Conservation (phyloP, 53 echinoderm and acorn worm species). For the Luidia sarsii region DNA sequence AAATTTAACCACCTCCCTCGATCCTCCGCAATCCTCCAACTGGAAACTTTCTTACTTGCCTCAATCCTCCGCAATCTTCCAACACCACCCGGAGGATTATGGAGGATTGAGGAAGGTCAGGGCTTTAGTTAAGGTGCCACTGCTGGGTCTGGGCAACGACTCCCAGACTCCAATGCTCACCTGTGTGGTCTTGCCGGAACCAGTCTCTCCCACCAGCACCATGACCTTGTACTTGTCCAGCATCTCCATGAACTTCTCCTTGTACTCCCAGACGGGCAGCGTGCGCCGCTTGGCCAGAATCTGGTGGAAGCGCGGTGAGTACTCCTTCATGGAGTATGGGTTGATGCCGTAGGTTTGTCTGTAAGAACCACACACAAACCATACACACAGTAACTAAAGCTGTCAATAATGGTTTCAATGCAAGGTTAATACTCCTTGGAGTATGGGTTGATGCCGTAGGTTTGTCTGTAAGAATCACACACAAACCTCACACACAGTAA, state of each 20-base stretch:
- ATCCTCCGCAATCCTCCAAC: too few relatives aligned
- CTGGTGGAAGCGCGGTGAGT: slow-evolving; percentile 69
- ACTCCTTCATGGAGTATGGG: slow-evolving; percentile 63
- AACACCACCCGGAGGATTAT: too few relatives aligned
- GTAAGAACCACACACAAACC: background rate
- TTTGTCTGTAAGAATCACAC: background rate
- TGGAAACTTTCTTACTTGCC: too few relatives aligned
- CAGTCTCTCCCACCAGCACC: slow-evolving; percentile 97
- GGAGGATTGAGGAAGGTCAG: too few relatives aligned
- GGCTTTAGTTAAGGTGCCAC: too few relatives aligned
- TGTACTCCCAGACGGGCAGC: slow-evolving; percentile 95
- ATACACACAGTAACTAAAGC: background rate
- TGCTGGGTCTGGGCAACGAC: too few relatives aligned
- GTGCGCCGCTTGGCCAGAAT: slow-evolving; percentile 86
- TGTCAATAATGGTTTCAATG: background rate
- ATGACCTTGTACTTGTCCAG: slow-evolving; percentile 85
- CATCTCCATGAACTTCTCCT: slow-evolving; percentile 90
- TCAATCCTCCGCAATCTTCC: too few relatives aligned
- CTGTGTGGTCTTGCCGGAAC: slow-evolving; percentile 99
- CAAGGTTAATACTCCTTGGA: too few relatives aligned
- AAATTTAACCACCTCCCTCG: too few relatives aligned
- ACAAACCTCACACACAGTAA: too few relatives aligned
- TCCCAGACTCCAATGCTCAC: too few relatives aligned
- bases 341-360: slow-evolving; percentile 44
- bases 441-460: too few relatives aligned